These are phyloP conservation scores for Coptotermes formosanus DNA, from an alignment of 1,140 invertebrate species.

Conservation along the genomic window DNA sequence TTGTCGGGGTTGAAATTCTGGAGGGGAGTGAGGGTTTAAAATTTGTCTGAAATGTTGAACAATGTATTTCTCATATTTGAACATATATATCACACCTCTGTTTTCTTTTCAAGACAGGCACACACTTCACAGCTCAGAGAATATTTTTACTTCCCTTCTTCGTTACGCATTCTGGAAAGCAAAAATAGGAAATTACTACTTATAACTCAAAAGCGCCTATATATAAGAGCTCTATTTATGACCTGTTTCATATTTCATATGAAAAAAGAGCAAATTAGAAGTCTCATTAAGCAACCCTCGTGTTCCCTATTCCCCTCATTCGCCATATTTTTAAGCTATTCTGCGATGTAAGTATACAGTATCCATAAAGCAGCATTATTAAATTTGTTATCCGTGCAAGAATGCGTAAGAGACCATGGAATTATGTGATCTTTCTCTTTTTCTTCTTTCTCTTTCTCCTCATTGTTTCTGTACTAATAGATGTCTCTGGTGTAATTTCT, in stretches of 20 bases:
- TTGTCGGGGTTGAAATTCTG: background rate
- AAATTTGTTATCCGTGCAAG: background rate
- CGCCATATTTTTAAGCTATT: background rate
- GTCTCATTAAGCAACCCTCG: background rate
- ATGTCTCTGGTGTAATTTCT: slow-evolving; percentile 16
- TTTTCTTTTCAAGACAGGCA: background rate
- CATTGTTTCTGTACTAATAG: background rate
- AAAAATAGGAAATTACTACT: slow-evolving; percentile 10
- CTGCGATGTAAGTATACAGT: background rate
- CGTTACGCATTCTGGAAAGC: background rate
- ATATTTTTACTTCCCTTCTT: background rate
- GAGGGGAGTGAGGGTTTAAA: background rate
- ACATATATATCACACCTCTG: background rate
- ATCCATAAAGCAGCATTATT: slow-evolving; percentile 17
- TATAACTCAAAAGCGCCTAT: background rate
- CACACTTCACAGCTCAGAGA: background rate
- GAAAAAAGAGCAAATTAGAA: slow-evolving; percentile 4
- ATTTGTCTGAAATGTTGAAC: background rate
- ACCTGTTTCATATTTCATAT: slow-evolving; percentile 18
- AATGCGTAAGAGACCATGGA: background rate
- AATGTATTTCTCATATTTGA: background rate
- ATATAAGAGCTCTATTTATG: slow-evolving; percentile 2
- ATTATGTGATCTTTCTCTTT: background rate
- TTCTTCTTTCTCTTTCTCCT: background rate
- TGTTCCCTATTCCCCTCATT: background rate